Conservation (phyloP, 1,140 invertebrate genomes). For the Drosophila parvula region DNA sequence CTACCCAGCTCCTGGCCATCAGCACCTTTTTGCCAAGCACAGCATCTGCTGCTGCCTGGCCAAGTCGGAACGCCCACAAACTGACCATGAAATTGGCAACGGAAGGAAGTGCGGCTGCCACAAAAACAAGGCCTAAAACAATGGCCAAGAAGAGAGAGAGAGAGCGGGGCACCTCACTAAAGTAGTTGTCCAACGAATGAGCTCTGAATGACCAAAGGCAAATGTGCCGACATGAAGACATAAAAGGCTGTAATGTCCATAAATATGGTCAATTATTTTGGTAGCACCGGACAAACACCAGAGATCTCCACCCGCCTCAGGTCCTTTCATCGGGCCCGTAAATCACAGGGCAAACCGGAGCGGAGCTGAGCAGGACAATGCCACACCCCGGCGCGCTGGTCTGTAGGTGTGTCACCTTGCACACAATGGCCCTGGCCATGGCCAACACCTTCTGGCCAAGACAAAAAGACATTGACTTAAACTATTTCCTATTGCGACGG, state of each 20-base stretch:
- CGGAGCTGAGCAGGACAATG: slow-evolving; percentile 24
- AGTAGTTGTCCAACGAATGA: slow-evolving; percentile 74
- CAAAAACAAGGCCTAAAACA: slow-evolving; percentile 79
- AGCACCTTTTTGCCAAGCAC: slow-evolving; percentile 29
- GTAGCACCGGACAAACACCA: slow-evolving; percentile 47
- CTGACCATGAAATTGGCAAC: slow-evolving; percentile 79
- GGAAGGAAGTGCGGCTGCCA: slow-evolving; percentile 77
- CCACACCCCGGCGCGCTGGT: slow-evolving; percentile 6
- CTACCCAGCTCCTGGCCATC: not conserved
- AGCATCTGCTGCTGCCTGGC: slow-evolving; percentile 48
- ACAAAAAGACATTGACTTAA: slow-evolving; percentile 75
- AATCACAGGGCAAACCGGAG: slow-evolving; percentile 51
- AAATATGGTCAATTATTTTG: slow-evolving; percentile 80
- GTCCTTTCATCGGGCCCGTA: slow-evolving; percentile 74
- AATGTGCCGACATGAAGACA: slow-evolving; percentile 66
- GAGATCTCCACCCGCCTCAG: slow-evolving; percentile 4
- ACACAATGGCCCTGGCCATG: slow-evolving; percentile 29
- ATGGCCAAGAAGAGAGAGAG: slow-evolving; percentile 40
- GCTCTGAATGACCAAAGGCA: slow-evolving; percentile 59
- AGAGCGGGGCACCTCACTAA: slow-evolving; percentile 51
- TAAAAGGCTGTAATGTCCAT: slow-evolving; percentile 81
- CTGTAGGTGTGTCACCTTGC: slow-evolving; percentile 71
- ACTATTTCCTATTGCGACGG: slow-evolving; percentile 56
- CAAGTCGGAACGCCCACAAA: slow-evolving; percentile 74
- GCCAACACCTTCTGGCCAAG: slow-evolving; percentile 62